Evolutionary conservation across 2,113 vertebrate species (phyloP).

Genomic region (Arizona elegans): DNA sequence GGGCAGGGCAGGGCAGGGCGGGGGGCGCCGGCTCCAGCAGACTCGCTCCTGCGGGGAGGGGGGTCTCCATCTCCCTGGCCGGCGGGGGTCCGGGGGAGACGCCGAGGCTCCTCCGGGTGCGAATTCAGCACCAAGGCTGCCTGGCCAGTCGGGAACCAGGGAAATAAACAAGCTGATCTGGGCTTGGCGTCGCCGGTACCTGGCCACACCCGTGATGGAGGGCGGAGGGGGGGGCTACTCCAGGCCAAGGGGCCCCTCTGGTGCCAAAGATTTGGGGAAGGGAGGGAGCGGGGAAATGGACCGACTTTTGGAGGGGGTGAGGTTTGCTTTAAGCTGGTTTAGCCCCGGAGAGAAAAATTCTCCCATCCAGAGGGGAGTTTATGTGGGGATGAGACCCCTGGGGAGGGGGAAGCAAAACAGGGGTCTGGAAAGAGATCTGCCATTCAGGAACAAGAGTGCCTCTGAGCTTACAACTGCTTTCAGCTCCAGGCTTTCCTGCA

Average conservation of each 20-base stretch:
- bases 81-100: too few species aligned
- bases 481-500: not conserved
- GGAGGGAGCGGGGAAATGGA: fast-evolving
- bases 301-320: too few species aligned
- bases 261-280: not conserved
- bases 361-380: not conserved
- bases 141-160: not conserved
- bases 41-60: too few species aligned
- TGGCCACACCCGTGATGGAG: not conserved
- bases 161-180: not conserved
- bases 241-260: too few species aligned
- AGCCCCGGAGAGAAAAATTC: not conserved
- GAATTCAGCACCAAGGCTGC: not conserved
- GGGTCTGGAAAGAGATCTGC: not conserved
- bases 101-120: too few species aligned
- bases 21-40: not conserved
- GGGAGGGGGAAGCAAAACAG: not conserved
- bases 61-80: too few species aligned
- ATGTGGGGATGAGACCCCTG: not conserved
- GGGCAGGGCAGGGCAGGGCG: not conserved
- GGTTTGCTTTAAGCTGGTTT: not conserved
- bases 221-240: not conserved
- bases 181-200: not conserved
- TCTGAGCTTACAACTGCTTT: not conserved
- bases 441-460: not conserved